Percentiles rank a stretch among this genome's conserved stretches.
Evolutionary conservation across 1,140 invertebrate genomes (phyloP).

Genomic region (Penaeus vannamei): DNA sequence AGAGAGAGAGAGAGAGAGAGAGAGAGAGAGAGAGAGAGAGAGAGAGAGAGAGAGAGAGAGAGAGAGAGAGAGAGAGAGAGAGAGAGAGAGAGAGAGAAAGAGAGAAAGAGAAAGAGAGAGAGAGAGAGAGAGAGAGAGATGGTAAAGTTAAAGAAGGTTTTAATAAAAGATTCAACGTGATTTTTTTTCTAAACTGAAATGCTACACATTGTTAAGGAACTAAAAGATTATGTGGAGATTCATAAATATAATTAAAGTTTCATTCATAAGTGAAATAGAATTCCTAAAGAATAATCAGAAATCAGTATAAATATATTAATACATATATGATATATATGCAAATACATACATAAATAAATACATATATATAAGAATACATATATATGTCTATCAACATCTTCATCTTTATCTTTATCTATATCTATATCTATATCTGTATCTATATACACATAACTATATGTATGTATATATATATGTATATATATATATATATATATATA

Average conservation of each 20-base stretch:
- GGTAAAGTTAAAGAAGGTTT: background rate
- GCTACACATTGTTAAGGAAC: too few relatives aligned
- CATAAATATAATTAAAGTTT: too few relatives aligned
- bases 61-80: background rate
- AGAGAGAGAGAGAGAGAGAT: background rate
- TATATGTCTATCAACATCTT: slow-evolving; percentile 6
- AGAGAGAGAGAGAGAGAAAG: background rate
- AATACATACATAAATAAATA: too few relatives aligned
- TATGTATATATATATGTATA: too few relatives aligned
- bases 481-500: background rate
- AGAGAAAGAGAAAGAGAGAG: background rate
- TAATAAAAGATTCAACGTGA: background rate
- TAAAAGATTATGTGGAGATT: too few relatives aligned
- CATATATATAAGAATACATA: too few relatives aligned
- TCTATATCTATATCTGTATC: too few relatives aligned
- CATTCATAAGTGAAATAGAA: too few relatives aligned
- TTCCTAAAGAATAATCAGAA: too few relatives aligned
- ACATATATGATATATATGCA: too few relatives aligned
- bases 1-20: background rate
- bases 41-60: background rate
- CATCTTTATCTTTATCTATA: too few relatives aligned
- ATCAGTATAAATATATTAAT: too few relatives aligned
- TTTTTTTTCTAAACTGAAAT: background rate
- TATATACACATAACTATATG: background rate
- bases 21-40: background rate